These are phyloP conservation scores for Ditylenchus dipsaci DNA, from an alignment of 1,140 invertebrate species.

Conservation along the genomic window DNA sequence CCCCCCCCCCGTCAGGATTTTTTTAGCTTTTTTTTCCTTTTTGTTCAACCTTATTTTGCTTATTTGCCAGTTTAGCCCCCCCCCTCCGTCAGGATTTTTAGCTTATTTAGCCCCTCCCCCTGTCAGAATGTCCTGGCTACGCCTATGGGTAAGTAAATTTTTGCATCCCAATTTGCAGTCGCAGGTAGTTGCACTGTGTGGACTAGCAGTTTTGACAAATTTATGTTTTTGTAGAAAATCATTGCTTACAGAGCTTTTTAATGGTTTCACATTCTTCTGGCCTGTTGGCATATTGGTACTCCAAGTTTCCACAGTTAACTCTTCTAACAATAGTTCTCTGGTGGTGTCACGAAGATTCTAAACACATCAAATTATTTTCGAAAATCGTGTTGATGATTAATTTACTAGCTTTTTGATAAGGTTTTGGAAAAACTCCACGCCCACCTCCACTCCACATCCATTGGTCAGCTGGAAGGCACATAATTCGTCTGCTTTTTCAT, in stretches of 20 bases:
- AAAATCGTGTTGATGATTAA: not conserved
- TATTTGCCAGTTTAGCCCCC: too few relatives aligned
- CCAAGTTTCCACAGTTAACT: not conserved
- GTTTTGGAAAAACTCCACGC: conserved; percentile 25
- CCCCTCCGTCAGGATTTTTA: too few relatives aligned
- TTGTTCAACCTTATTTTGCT: too few relatives aligned
- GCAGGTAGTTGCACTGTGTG: not conserved
- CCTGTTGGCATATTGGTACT: not conserved
- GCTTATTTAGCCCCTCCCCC: too few relatives aligned
- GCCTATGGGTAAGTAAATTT: too few relatives aligned
- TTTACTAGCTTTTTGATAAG: conserved; percentile 18
- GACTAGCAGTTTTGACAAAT: not conserved
- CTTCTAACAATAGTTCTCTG: not conserved
- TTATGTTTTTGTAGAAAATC: not conserved
- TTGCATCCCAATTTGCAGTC: not conserved
- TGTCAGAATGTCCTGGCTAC: too few relatives aligned
- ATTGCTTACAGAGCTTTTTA: conserved; percentile 2
- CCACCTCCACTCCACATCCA: conserved; percentile 24
- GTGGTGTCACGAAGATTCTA: not conserved
- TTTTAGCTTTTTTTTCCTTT: too few relatives aligned
- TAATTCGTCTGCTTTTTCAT: conserved; percentile 35
- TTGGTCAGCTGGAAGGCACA: conserved; percentile 27
- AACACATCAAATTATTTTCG: not conserved
- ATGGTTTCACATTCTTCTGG: conserved; percentile 7
- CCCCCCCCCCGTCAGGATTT: too few relatives aligned